Percentiles rank a stretch among this genome's conserved stretches.
Evolutionary conservation across 2,888 invertebrate species (phyloP).

Genomic region (Chesias legatella): DNA sequence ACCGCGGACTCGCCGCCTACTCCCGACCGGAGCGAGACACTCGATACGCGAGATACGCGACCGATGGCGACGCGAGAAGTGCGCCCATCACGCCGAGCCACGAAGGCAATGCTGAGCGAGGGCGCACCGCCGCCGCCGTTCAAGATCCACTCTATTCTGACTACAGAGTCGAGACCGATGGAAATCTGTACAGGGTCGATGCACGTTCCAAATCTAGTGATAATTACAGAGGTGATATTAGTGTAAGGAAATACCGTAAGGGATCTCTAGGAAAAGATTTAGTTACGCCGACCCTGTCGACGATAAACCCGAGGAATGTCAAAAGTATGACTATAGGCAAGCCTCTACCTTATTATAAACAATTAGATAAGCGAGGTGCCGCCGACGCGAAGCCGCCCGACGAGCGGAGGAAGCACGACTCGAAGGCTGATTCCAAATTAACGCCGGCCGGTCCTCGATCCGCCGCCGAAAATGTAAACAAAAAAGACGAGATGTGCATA

Average conservation of each 20-base stretch:
- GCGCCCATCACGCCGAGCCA: neutral
- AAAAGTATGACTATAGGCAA: conserved; percentile 54
- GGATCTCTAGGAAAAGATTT: conserved; percentile 42
- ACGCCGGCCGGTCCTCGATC: conserved; percentile 8
- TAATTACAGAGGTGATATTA: conserved; percentile 40
- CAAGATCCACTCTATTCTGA: conserved; percentile 6
- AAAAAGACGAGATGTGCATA: conserved; percentile 19
- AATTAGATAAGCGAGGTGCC: conserved; percentile 15
- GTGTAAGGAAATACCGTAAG: conserved; percentile 41
- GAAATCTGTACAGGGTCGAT: conserved; percentile 22
- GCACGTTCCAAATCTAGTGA: conserved; percentile 26
- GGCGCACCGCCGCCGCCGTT: neutral
- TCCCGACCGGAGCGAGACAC: conserved; percentile 5
- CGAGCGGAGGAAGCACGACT: conserved; percentile 4
- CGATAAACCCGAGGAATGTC: conserved; percentile 53
- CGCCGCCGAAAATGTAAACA: conserved; percentile 12
- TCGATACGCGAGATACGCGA: neutral
- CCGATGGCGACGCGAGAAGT: conserved; percentile 4
- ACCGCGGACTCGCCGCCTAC: conserved; percentile 38
- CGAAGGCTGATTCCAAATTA: conserved; percentile 5
- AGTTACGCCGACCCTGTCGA: conserved; percentile 36
- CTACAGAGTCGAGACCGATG: conserved; percentile 12
- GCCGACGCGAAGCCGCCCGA: conserved; percentile 7
- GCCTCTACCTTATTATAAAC: conserved; percentile 18
- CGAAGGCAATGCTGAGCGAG: conserved; percentile 1